Percentiles rank a stretch among this genome's conserved stretches.
These are phyloP conservation scores for Enteromius radiatus DNA, from an alignment of 2,797 vertebrate species.

Conservation along the genomic window DNA sequence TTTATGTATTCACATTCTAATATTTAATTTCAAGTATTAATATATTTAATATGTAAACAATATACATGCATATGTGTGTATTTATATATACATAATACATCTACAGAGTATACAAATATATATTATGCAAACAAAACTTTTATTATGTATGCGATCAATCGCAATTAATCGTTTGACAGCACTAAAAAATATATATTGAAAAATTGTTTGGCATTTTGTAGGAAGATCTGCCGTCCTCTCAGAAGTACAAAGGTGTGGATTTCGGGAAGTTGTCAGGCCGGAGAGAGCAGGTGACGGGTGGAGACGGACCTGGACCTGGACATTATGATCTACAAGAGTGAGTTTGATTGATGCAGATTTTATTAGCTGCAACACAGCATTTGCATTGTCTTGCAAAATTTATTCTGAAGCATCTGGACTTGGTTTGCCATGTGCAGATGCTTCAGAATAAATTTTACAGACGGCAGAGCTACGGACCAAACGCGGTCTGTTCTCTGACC, in stretches of 20 bases:
- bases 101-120: too few species aligned
- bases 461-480: neutral
- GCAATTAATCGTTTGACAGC: too few species aligned
- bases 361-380: neutral
- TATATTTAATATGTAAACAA: too few species aligned
- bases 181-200: neutral
- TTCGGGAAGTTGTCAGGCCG: conserved; percentile 74
- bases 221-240: conserved; percentile 61
- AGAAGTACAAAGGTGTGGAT: conserved; percentile 76
- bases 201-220: conserved; percentile 41
- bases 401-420: conserved; percentile 14
- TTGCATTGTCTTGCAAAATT: neutral
- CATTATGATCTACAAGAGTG: conserved; percentile 72
- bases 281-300: conserved; percentile 58
- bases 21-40: too few species aligned
- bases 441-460: neutral
- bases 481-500: neutral
- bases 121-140: too few species aligned
- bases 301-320: conserved; percentile 72
- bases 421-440: neutral
- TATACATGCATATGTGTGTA: too few species aligned
- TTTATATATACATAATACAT: too few species aligned
- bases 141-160: too few species aligned
- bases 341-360: conserved; percentile 55
- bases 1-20: too few species aligned